Base-by-base conservation (phyloP, 2,888 invertebrate genomes). In the Pseudococcus longispinus region DNA sequence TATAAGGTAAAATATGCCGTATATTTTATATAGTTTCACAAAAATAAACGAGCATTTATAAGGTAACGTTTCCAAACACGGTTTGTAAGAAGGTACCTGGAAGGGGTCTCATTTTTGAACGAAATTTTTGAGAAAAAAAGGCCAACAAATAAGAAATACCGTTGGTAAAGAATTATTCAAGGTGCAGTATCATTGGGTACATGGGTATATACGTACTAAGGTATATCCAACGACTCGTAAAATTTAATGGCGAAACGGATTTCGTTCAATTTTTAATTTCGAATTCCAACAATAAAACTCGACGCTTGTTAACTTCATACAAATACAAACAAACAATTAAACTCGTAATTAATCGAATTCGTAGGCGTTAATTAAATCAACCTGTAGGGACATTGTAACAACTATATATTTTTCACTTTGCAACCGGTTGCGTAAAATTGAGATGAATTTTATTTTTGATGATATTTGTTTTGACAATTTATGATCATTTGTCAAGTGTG, bases 161-260 rank as follows among this genome's bases (percentile, higher is more conserved):
- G n/a, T 15, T 51, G 51, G n/a, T 51, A 8, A n/a, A 51, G 51
- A 23, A 65, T 65, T 65, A 65, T 65, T 26, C 18, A 60, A 60
- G 18, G 1, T 46, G n/a, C n/a, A n/a, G 46, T 46, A 60, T 8
- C 60, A 20, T 13, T 60, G 8, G n/a, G 20, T n/a, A 20, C 9
- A 60, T 23, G 60, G 9, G 37, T 37, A 37, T 37, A 37, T 37
- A 37, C 46, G 23, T 32, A 37, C 29, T n/a, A n/a, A 11, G 29
- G 18, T 51, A 5, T 74, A 74, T 26, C n/a, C 37, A 37, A 32
- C 74, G 37, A n/a, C 2, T 74, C 74, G 74, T 74, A 74, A 74
- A 74, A 18, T 74, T 74, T 74, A 74, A 74, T 32, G 32, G 74
- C 74, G 74, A 32, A 65, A 74, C 74, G 32, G 74, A 74, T 74